Percentiles rank a stretch among this genome's conserved stretches.
phyloP scores from a whole-genome alignment of 2,113 vertebrate genomes.

The Zosterops lateralis region DNA sequence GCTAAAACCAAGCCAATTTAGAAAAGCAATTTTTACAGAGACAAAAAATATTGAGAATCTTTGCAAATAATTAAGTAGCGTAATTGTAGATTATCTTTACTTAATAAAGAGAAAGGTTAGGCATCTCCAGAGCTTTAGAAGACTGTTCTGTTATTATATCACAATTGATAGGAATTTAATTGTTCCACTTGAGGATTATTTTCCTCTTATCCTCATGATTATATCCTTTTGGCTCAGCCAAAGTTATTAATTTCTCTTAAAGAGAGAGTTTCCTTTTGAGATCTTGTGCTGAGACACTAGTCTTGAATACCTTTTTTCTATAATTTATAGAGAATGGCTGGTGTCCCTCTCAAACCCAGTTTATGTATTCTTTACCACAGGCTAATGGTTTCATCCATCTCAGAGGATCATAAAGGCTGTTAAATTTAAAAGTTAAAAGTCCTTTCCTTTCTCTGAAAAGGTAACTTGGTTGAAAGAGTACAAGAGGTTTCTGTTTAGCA shows the following conservation, averaged over 20 bases:
- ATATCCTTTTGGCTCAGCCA: conserved; percentile 22
- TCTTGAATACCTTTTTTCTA: conserved; percentile 36
- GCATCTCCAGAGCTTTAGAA: conserved; percentile 32
- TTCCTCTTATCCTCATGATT: conserved; percentile 38
- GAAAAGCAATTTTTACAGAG: background rate
- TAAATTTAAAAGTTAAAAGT: background rate
- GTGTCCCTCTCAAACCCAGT: background rate
- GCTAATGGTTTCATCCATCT: background rate
- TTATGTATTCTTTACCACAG: background rate
- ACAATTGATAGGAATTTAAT: conserved; percentile 59
- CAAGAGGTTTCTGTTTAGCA: background rate
- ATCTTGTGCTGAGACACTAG: background rate
- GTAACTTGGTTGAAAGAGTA: background rate
- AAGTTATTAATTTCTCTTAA: conserved; percentile 48
- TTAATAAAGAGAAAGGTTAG: conserved; percentile 52
- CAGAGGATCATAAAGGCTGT: background rate
- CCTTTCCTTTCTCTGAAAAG: background rate
- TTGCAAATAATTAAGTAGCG: conserved; percentile 18
- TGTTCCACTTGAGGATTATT: conserved; percentile 53
- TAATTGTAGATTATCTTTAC: conserved; percentile 18
- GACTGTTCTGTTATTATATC: conserved; percentile 5
- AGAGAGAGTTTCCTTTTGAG: background rate
- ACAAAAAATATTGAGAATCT: background rate
- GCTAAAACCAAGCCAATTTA: background rate
- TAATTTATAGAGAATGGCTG: conserved; percentile 15